phyloP scores from a whole-genome alignment of 1,140 invertebrate species.

The Lethrus apterus region DNA sequence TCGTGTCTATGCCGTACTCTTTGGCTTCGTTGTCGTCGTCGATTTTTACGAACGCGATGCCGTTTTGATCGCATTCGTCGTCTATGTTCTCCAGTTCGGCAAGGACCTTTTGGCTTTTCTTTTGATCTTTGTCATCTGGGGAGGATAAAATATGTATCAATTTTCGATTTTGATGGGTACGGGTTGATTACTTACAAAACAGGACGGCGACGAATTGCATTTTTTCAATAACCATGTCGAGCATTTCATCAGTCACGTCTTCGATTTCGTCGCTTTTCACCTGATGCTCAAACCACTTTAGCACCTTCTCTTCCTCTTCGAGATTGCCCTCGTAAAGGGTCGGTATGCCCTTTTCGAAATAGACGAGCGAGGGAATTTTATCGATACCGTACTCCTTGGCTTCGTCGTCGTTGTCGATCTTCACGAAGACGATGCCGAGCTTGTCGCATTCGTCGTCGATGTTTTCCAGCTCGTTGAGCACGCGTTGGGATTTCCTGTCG shows the following conservation, averaged over 20 bases:
- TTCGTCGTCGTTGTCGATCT: slow-evolving; percentile 85
- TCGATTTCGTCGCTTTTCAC: slow-evolving; percentile 86
- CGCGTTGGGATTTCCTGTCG: slow-evolving; percentile 77
- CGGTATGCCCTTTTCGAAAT: slow-evolving; percentile 87
- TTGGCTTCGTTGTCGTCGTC: slow-evolving; percentile 81
- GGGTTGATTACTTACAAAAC: slow-evolving; percentile 66
- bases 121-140: slow-evolving; percentile 89
- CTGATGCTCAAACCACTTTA: slow-evolving; percentile 81
- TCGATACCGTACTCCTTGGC: slow-evolving; percentile 87
- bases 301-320: slow-evolving; percentile 83
- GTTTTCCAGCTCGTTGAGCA: slow-evolving; percentile 85
- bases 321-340: slow-evolving; percentile 83
- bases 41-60: slow-evolving; percentile 90
- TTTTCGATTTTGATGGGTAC: not conserved
- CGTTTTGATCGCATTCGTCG: slow-evolving; percentile 86
- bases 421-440: slow-evolving; percentile 81
- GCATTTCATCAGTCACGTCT: slow-evolving; percentile 90
- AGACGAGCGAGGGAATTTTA: slow-evolving; percentile 74
- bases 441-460: slow-evolving; percentile 91
- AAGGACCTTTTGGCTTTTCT: slow-evolving; percentile 82
- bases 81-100: slow-evolving; percentile 88
- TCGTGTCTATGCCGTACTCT: slow-evolving; percentile 77
- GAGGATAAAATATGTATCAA: slow-evolving; percentile 32
- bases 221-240: slow-evolving; percentile 84
- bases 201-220: slow-evolving; percentile 81